Percentiles rank a stretch among this genome's conserved stretches.
Evolutionary conservation across 35 echinoderm and acorn worm genomes (phyloP).

Genomic region (Stichopus chloronotus): DNA sequence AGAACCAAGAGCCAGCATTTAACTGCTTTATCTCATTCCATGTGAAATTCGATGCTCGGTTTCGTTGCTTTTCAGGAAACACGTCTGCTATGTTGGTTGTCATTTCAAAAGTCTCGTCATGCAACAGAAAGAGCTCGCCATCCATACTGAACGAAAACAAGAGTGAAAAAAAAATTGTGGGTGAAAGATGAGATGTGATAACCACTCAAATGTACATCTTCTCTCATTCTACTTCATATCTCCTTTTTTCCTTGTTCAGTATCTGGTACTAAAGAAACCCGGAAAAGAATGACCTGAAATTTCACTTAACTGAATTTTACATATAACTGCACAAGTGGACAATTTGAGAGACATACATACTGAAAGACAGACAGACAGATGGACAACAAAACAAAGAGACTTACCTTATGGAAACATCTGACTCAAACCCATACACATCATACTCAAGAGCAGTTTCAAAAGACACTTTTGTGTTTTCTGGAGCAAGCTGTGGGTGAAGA

Average conservation of each 20-base stretch:
- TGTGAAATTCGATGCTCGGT: constrained; percentile 55
- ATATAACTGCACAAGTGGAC: too few relatives aligned
- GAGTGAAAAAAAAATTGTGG: not conserved
- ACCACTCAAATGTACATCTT: too few relatives aligned
- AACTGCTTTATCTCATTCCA: constrained; percentile 72
- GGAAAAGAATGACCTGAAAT: too few relatives aligned
- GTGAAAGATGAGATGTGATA: not conserved
- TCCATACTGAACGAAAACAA: constrained; percentile 40
- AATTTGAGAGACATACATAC: too few relatives aligned
- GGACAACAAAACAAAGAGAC: not conserved
- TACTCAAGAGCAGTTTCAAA: constrained; percentile 54
- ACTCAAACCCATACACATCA: constrained; percentile 58
- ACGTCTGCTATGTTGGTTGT: constrained; percentile 55
- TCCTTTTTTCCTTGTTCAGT: too few relatives aligned
- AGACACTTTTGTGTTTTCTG: constrained; percentile 59
- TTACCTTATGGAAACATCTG: constrained; percentile 68
- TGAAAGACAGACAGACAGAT: not conserved
- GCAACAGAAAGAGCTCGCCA: constrained; percentile 62
- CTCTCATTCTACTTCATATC: too few relatives aligned
- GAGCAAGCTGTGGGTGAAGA: constrained; percentile 43
- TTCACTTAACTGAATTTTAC: too few relatives aligned
- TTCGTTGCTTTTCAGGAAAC: constrained; percentile 39
- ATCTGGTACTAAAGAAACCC: too few relatives aligned
- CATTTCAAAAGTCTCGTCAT: constrained; percentile 53
- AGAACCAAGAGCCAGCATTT: constrained; percentile 91